Percentiles rank a stretch among this genome's conserved stretches.
Conservation (phyloP, 2,888 invertebrate species). For the Lepeophtheirus nordmannii region DNA sequence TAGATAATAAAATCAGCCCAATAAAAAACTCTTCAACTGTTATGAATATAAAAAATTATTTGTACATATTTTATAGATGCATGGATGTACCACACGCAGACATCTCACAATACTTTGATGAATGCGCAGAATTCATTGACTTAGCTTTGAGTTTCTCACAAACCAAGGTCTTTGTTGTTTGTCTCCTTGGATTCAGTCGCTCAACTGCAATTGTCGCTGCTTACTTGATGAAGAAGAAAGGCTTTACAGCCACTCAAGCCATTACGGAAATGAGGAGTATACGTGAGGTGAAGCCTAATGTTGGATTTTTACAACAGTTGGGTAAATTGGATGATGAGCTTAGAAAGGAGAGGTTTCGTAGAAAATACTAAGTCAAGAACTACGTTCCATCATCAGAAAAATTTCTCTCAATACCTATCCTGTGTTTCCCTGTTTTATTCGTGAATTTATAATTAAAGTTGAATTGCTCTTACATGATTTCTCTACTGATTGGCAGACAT, state of each 20-base stretch:
- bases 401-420: too few relatives aligned
- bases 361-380: too few relatives aligned
- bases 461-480: too few relatives aligned
- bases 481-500: too few relatives aligned
- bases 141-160: conserved; percentile 36
- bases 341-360: conserved; percentile 29
- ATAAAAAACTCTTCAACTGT: too few relatives aligned
- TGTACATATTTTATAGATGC: conserved; percentile 42
- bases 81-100: conserved; percentile 61
- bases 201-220: conserved; percentile 38
- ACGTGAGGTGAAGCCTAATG: conserved; percentile 59
- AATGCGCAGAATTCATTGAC: conserved; percentile 64
- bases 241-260: conserved; percentile 39
- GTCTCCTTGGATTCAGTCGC: conserved; percentile 31
- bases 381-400: too few relatives aligned
- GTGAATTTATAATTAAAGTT: too few relatives aligned
- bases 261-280: conserved; percentile 50
- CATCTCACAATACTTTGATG: conserved; percentile 62
- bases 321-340: conserved; percentile 42
- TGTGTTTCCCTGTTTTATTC: too few relatives aligned
- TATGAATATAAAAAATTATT: too few relatives aligned
- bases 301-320: conserved; percentile 60
- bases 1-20: too few relatives aligned
- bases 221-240: conserved; percentile 36
- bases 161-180: conserved; percentile 13